Conservation (phyloP, 1,140 invertebrate species). For the Meloidogyne exigua region DNA sequence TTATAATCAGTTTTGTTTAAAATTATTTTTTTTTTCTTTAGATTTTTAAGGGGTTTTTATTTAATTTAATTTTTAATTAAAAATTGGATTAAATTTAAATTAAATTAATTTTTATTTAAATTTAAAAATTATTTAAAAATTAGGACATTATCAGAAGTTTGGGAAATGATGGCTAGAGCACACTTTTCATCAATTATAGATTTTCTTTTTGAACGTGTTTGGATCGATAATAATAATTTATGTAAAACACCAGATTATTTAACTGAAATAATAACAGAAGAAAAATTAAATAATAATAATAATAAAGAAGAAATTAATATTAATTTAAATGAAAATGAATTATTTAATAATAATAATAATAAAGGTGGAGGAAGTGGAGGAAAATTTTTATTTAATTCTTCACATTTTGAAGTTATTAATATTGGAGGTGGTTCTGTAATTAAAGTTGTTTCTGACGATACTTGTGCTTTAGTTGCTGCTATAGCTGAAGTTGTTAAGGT, state of each 20-base stretch:
- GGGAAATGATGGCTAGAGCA: slow-evolving; percentile 52
- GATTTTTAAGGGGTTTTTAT: background rate
- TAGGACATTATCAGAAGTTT: slow-evolving; percentile 50
- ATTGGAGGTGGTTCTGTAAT: slow-evolving; percentile 49
- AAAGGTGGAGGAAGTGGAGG: background rate
- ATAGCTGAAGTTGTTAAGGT: slow-evolving; percentile 55
- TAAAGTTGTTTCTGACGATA: slow-evolving; percentile 50
- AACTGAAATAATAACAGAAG: slow-evolving; percentile 2
- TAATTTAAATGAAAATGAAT: slow-evolving; percentile 29
- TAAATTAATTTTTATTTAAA: no score
- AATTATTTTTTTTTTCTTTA: no score
- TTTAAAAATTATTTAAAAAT: no score
- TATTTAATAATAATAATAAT: no score
- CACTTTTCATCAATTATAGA: slow-evolving; percentile 46
- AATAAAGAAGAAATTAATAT: slow-evolving; percentile 24
- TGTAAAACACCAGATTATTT: background rate
- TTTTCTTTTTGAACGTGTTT: slow-evolving; percentile 56
- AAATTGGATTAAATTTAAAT: no score
- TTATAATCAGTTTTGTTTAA: slow-evolving; percentile 42
- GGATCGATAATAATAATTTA: slow-evolving; percentile 2
- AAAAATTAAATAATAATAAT: background rate
- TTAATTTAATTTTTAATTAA: no score
- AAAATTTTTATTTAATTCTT: background rate
- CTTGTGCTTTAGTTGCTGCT: slow-evolving; percentile 54
- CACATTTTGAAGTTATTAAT: slow-evolving; percentile 42